Conservation (phyloP, 2,113 vertebrate genomes). For the Cyprinus carpio region DNA sequence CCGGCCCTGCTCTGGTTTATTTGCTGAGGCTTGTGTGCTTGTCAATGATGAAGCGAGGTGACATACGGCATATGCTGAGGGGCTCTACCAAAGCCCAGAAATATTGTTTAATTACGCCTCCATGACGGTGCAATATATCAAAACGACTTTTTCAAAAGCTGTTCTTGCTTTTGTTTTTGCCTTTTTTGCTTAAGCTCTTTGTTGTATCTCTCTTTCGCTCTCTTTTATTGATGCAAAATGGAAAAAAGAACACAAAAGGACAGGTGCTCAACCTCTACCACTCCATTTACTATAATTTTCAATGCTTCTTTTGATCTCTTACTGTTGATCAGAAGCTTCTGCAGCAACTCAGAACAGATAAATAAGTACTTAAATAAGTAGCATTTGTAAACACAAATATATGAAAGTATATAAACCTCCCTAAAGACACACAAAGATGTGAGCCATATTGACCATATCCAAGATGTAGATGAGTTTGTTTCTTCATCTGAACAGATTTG, state of each 20-base stretch:
- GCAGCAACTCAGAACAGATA: not conserved
- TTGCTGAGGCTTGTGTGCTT: constrained; percentile 58
- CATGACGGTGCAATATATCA: constrained; percentile 65
- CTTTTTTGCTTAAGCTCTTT: constrained; percentile 26
- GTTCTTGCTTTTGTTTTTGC: constrained; percentile 11
- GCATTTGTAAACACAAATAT: not conserved
- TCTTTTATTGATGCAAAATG: not conserved
- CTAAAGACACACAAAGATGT: not conserved
- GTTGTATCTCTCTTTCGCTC: constrained; percentile 28
- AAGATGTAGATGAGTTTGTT: not conserved
- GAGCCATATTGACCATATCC: not conserved
- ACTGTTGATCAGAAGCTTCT: not conserved
- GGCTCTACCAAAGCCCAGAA: constrained; percentile 53
- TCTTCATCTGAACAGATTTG: not conserved
- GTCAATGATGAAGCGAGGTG: constrained; percentile 67
- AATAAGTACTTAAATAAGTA: not conserved
- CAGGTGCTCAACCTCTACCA: not conserved
- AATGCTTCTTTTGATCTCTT: not conserved
- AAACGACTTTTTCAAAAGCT: constrained; percentile 34
- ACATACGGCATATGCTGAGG: constrained; percentile 64
- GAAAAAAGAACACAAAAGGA: not conserved
- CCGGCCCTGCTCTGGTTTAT: constrained; percentile 57
- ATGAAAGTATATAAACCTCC: not conserved
- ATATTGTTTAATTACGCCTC: constrained; percentile 67
- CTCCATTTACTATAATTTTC: not conserved